Conservation (phyloP, 2,797 vertebrate genomes). For the Pterois miles region DNA sequence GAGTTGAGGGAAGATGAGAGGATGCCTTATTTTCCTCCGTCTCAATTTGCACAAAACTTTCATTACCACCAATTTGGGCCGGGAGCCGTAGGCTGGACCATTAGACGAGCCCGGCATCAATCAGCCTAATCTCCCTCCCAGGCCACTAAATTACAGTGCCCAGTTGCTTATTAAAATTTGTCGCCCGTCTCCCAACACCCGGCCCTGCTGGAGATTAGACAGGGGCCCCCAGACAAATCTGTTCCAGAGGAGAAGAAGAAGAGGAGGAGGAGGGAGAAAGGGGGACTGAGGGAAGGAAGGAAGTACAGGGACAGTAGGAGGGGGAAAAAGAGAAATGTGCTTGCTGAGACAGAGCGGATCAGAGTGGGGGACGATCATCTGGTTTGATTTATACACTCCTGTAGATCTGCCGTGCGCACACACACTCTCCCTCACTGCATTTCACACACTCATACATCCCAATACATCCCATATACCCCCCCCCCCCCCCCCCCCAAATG, state of each 20-base stretch:
- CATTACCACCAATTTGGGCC: slow-evolving; percentile 85
- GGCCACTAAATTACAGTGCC: slow-evolving; percentile 81
- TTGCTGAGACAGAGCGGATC: slow-evolving; percentile 61
- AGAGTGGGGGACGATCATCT: slow-evolving; percentile 66
- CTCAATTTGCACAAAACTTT: slow-evolving; percentile 90
- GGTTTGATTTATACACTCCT: slow-evolving; percentile 79
- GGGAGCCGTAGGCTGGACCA: slow-evolving; percentile 82
- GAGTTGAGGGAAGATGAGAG: slow-evolving; percentile 52
- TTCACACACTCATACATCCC: slow-evolving; percentile 48
- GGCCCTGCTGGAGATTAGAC: slow-evolving; percentile 76
- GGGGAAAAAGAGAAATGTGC: slow-evolving; percentile 47
- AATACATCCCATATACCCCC: slow-evolving; percentile 45
- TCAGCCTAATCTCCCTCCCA: slow-evolving; percentile 85
- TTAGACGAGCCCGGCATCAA: slow-evolving; percentile 82
- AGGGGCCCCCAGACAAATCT: slow-evolving; percentile 76
- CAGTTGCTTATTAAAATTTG: slow-evolving; percentile 83
- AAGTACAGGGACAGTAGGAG: slow-evolving; percentile 58
- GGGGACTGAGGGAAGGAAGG: slow-evolving; percentile 25
- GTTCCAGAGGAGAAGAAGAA: slow-evolving; percentile 56
- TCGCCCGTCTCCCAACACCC: slow-evolving; percentile 78
- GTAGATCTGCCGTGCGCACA: slow-evolving; percentile 43
- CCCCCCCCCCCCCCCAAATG: slow-evolving; percentile 27
- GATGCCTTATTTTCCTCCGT: slow-evolving; percentile 70
- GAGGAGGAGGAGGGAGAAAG: slow-evolving; percentile 12
- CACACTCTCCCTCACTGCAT: slow-evolving; percentile 9